These are phyloP conservation scores for Triplophysa dalaica DNA, from an alignment of 2,113 vertebrate genomes.

Conservation along the genomic window DNA sequence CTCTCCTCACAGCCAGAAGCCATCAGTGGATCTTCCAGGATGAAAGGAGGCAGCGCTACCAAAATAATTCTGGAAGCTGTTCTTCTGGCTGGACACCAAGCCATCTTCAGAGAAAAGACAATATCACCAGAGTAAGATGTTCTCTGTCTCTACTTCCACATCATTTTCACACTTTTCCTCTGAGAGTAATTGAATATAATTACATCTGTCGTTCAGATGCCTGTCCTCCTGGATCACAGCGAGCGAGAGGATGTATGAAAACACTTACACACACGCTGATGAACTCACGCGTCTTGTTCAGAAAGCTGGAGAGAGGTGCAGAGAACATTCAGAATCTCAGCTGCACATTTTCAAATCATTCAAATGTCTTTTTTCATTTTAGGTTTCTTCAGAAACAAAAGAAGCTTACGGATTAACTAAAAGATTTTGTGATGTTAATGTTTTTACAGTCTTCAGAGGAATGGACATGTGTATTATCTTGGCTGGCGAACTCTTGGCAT, in stretches of 20 bases:
- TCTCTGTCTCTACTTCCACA: background rate
- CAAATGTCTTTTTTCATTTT: background rate
- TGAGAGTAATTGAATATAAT: background rate
- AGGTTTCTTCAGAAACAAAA: background rate
- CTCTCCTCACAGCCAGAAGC: conserved; percentile 72
- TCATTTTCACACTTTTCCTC: background rate
- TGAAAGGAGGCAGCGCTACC: conserved; percentile 80
- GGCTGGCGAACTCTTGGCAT: conserved; percentile 77
- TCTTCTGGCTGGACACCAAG: conserved; percentile 71
- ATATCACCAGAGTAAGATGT: conserved; percentile 37
- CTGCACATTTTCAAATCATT: background rate
- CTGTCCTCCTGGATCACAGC: conserved; percentile 67
- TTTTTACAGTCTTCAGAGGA: conserved; percentile 65
- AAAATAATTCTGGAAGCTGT: conserved; percentile 79
- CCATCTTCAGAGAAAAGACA: conserved; percentile 43
- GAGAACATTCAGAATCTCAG: background rate
- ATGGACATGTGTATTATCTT: conserved; percentile 72
- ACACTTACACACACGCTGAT: conserved; percentile 72
- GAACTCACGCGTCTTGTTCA: conserved; percentile 69
- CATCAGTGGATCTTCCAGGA: conserved; percentile 77
- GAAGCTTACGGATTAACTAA: no score
- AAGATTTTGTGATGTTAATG: no score
- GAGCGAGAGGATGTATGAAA: conserved; percentile 65
- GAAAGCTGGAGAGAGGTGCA: conserved; percentile 73
- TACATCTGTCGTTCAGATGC: conserved; percentile 58